Evolutionary conservation across 2,113 vertebrate species (phyloP).

Genomic region (Cebus imitator): DNA sequence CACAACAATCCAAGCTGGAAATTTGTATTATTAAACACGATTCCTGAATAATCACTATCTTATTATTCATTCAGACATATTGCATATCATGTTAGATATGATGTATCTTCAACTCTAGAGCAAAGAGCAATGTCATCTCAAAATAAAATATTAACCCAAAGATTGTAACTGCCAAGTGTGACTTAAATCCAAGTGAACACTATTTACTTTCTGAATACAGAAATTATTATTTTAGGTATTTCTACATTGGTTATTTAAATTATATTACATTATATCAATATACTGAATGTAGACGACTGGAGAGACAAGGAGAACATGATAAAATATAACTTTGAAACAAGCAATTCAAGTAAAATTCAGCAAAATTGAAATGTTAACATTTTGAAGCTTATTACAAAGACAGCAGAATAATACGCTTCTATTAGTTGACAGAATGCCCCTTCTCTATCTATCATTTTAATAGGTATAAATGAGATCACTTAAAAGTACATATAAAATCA

Average conservation of each 20-base stretch:
- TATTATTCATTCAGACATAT: neutral
- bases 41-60: slow-evolving; percentile 58
- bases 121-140: neutral
- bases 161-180: slow-evolving; percentile 78
- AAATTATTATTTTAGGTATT: slow-evolving; percentile 47
- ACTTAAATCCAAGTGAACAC: slow-evolving; percentile 78
- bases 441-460: neutral
- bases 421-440: neutral
- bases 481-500: neutral
- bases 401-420: neutral
- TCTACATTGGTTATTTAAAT: slow-evolving; percentile 5
- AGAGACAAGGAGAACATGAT: neutral
- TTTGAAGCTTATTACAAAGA: slow-evolving; percentile 4
- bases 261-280: neutral
- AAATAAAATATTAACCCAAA: neutral
- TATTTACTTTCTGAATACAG: slow-evolving; percentile 78
- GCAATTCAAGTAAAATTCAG: neutral
- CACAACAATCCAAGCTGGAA: slow-evolving; percentile 55
- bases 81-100: slow-evolving; percentile 68
- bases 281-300: neutral
- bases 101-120: slow-evolving; percentile 74
- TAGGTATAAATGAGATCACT: neutral
- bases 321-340: neutral
- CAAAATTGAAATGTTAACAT: slow-evolving; percentile 32
- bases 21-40: slow-evolving; percentile 77